Base-by-base conservation (phyloP, 2,888 invertebrate species). In the Stratiomys singularior region DNA sequence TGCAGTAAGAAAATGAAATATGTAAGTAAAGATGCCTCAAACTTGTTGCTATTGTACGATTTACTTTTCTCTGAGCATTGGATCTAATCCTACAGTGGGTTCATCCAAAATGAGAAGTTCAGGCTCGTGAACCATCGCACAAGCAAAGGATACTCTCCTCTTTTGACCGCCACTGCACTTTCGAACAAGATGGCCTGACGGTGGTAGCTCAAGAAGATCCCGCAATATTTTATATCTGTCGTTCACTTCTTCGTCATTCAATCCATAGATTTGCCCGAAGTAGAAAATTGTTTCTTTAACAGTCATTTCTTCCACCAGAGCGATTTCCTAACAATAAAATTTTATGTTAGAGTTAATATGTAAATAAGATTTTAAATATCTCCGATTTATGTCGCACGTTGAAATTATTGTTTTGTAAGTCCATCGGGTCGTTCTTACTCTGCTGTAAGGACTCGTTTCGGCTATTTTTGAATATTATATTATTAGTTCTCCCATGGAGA, bases 51-150 rank as follows among this genome's bases (percentile, higher is more conserved):
- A 25, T 28, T 23, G 7, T 30, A 30, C n/a, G 67, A 21, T 56
- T 18, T 85, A 93, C 95, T 92, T 92, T 86, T 94, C 93, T 85
- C 96, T 90, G 76, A 97, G 87, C 80, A 97, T 90, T 0, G 97
- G 97, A 88, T 97, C 97, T 78, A 97, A 89, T 0, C 97, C 97
- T n/a, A 96, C 97, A 0, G 97, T 97, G 0, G 97, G 97, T 84
- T 97, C 97, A 84, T 97, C 97, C 82, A 97, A 87, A 79, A 97
- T 96, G 30, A 97, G 88, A 37, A 97, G 87, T 85, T 96, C 94
- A 0, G 97, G 97, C 81, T 93, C 93, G 84, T 97, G 96, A 0
- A 97, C 91, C 84, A 97, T 88, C 0, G 97, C 95, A 4, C 94
- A 94, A 0, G 96, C 96, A 81, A 97, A 91, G 0, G 97, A 97